These are phyloP conservation scores for Mastacembelus armatus DNA, from an alignment of 2,797 vertebrate species.

Conservation along the genomic window DNA sequence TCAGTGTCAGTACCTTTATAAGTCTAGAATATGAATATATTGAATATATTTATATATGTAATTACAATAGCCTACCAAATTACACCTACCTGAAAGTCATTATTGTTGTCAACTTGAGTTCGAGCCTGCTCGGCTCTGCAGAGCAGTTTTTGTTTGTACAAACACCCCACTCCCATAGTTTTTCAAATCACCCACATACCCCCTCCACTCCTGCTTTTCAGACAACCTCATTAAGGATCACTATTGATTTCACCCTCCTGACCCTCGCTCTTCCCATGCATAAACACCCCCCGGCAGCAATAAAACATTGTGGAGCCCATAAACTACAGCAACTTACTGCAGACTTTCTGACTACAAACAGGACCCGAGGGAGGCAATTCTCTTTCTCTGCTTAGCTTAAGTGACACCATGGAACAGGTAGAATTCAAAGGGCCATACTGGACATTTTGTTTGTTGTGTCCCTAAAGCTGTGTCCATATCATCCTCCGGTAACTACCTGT, in stretches of 20 bases:
- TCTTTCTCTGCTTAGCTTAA: conserved; percentile 16
- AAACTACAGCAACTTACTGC: conserved; percentile 53
- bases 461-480: too few species aligned
- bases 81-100: conserved; percentile 22
- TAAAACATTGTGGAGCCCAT: conserved; percentile 65
- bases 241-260: conserved; percentile 78
- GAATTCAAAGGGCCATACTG: conserved; percentile 7
- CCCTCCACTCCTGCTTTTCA: conserved; percentile 55
- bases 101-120: conserved; percentile 8
- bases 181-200: conserved; percentile 32
- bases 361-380: conserved; percentile 7
- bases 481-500: neutral
- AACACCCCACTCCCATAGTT: neutral
- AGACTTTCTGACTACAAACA: conserved; percentile 49
- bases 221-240: conserved; percentile 78
- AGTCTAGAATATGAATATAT: conserved; percentile 8
- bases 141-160: conserved; percentile 12
- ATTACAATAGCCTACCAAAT: too few species aligned
- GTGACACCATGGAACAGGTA: conserved; percentile 22
- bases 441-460: neutral
- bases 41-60: too few species aligned
- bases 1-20: neutral
- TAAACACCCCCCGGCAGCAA: conserved; percentile 62
- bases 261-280: conserved; percentile 61
- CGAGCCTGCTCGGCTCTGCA: conserved; percentile 29